Base-by-base conservation (phyloP, 2,113 vertebrate genomes). In the Phaethon lepturus region DNA sequence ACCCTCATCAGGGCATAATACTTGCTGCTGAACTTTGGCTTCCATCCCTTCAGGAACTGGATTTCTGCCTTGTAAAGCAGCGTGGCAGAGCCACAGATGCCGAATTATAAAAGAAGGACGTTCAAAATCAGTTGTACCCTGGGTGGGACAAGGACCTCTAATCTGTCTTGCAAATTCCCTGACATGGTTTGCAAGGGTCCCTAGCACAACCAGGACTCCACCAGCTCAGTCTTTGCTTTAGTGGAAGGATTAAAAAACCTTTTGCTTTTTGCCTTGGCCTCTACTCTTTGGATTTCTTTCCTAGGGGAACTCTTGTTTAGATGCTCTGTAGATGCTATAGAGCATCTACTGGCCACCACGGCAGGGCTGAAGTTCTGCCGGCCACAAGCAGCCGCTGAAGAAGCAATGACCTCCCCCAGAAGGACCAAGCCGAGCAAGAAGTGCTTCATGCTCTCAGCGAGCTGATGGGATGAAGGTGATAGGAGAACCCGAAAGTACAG, bases 111-210 rank as follows among this genome's bases (percentile, higher is more conserved):
- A n/a, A 73, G 47, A 23, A 84, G 64, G 64, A n/a, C 1, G 3
- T 35, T 29, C 28, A n/a, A 77, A 87, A 91, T 23, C 80, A 60
- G 60, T 60, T 0, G 0, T 53, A 25, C 9, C 47, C 31, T 0
- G 14, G 17, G 60, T 25, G 56, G 52, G 62, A 67, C 10, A 26
- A 12, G 73, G 35, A n/a, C 50, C 13, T 55, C n/a, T 59, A 58
- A 85, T n/a, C 50, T 0, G 0, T 16, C 31, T 29, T 47, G 44
- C 56, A 60, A 26, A 63, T 33, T 31, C 52, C 77, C 50, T 63
- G 47, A 50, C 25, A 55, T 1, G 4, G 20, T 26, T 12, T 71
- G 18, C 18, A 40, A 1, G 2, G 55, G 47, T 49, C 49, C 49
- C 44, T 20, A 20, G 24, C 29, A 68, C 35, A 82, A 28, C 20